These are phyloP conservation scores for Actias luna DNA, from an alignment of 2,888 invertebrate genomes.

Conservation along the genomic window DNA sequence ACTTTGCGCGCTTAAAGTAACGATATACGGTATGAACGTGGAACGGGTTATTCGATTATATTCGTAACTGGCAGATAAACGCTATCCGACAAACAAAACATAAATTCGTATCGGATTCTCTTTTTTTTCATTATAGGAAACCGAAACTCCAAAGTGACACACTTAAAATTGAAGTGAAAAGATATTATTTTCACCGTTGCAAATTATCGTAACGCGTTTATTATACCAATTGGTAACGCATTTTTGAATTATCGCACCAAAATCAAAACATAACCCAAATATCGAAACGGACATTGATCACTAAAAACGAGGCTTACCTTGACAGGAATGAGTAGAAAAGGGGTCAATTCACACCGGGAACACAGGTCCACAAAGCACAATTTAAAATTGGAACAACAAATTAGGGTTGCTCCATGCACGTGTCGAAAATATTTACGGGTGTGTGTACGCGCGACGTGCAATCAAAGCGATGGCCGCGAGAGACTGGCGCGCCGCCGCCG, in stretches of 20 bases:
- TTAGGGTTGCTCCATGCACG: slow-evolving; percentile 76
- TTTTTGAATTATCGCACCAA: slow-evolving; percentile 52
- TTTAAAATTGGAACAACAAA: slow-evolving; percentile 60
- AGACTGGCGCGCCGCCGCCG: slow-evolving; percentile 77
- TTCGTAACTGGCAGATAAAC: slow-evolving; percentile 19
- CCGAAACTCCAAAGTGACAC: slow-evolving; percentile 48
- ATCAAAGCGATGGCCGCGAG: slow-evolving; percentile 63
- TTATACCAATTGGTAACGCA: slow-evolving; percentile 49
- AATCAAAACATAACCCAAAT: slow-evolving; percentile 62
- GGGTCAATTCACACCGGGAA: slow-evolving; percentile 41
- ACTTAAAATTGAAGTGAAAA: slow-evolving; percentile 48
- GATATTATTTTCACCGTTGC: slow-evolving; percentile 50
- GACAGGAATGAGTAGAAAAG: slow-evolving; percentile 4
- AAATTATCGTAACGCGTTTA: slow-evolving; percentile 53
- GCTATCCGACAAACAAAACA: slow-evolving; percentile 2
- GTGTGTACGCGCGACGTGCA: slow-evolving; percentile 59
- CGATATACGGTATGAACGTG: slow-evolving; percentile 26
- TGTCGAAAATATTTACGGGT: slow-evolving; percentile 51
- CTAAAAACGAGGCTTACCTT: slow-evolving; percentile 35
- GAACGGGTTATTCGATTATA: slow-evolving; percentile 32
- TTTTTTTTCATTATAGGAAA: slow-evolving; percentile 13
- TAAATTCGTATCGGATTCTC: neutral
- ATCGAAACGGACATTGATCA: slow-evolving; percentile 21
- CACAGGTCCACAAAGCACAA: slow-evolving; percentile 67
- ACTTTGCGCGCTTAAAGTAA: slow-evolving; percentile 13